Conservation (phyloP, 2,113 vertebrate species). For the Dissostichus mawsoni region DNA sequence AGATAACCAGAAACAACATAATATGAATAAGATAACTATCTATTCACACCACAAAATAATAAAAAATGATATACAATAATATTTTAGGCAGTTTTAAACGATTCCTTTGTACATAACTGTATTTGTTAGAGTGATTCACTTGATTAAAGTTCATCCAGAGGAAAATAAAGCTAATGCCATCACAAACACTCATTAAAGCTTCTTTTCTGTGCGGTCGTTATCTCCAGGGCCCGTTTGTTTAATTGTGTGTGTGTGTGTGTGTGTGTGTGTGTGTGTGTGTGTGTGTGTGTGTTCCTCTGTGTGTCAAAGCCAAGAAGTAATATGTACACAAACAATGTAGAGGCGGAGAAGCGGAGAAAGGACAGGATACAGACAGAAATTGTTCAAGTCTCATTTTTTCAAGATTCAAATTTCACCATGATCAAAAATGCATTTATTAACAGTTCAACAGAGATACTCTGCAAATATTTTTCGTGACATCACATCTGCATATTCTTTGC, state of each 20-base stretch:
- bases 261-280: slow-evolving; percentile 8
- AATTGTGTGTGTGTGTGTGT: slow-evolving; percentile 33
- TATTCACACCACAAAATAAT: neutral
- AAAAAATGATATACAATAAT: neutral
- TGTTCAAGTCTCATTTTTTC: neutral
- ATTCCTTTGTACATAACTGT: slow-evolving; percentile 22
- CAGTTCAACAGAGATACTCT: neutral
- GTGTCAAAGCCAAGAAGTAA: slow-evolving; percentile 12
- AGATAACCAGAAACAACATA: neutral
- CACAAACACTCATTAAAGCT: slow-evolving; percentile 46
- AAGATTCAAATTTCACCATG: neutral
- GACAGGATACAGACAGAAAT: neutral
- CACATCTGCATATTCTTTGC: neutral
- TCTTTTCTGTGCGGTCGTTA: slow-evolving; percentile 51
- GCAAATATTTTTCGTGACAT: neutral
- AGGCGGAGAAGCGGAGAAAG: neutral
- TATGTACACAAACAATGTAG: slow-evolving; percentile 12
- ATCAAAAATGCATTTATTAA: slow-evolving; percentile 1
- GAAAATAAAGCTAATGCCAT: slow-evolving; percentile 48
- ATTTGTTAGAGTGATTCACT: slow-evolving; percentile 16
- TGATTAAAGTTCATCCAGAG: slow-evolving; percentile 30
- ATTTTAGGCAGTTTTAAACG: neutral
- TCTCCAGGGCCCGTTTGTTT: slow-evolving; percentile 30
- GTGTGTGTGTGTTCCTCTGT: slow-evolving; percentile 6
- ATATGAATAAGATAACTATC: neutral